These are phyloP conservation scores for Bambusicola thoracicus DNA, from an alignment of 2,113 vertebrate genomes.

Conservation along the genomic window DNA sequence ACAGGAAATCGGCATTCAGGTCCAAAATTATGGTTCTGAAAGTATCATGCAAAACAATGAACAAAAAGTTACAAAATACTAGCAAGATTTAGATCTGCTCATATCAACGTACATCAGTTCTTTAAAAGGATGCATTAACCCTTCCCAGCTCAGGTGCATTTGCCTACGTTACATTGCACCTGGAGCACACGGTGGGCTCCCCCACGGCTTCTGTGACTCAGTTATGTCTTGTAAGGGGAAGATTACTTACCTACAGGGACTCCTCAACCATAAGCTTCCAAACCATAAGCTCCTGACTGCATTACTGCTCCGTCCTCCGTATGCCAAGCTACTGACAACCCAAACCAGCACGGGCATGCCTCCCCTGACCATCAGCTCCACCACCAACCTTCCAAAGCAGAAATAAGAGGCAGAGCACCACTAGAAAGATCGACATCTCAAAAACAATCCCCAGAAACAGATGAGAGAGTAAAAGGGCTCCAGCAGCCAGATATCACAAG, in stretches of 20 bases:
- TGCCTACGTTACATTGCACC: accelerated
- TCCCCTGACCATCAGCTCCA: not conserved
- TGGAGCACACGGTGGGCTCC: accelerated
- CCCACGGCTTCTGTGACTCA: not conserved
- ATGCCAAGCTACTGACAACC: not conserved
- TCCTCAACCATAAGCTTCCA: not conserved
- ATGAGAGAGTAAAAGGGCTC: not conserved
- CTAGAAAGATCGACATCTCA: not conserved
- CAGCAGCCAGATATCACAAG: not conserved
- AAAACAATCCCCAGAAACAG: not conserved
- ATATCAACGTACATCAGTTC: conserved; percentile 15
- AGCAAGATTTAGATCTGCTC: conserved; percentile 61
- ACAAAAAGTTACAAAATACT: conserved; percentile 77
- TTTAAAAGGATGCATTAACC: conserved; percentile 62
- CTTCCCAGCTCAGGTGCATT: conserved; percentile 65
- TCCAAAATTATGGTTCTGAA: conserved; percentile 80
- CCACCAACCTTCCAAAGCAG: not conserved
- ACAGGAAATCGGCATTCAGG: conserved; percentile 80
- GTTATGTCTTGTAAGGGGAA: not conserved
- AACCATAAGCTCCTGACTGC: accelerated
- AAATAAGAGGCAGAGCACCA: not conserved
- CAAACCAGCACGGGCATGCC: not conserved
- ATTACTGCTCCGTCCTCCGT: not conserved
- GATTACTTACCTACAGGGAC: conserved; percentile 18
- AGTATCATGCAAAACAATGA: conserved; percentile 87